Percentiles rank a stretch among this genome's conserved stretches.
Evolutionary conservation across 2,113 vertebrate species (phyloP).

Genomic region (Zosterops borbonicus): DNA sequence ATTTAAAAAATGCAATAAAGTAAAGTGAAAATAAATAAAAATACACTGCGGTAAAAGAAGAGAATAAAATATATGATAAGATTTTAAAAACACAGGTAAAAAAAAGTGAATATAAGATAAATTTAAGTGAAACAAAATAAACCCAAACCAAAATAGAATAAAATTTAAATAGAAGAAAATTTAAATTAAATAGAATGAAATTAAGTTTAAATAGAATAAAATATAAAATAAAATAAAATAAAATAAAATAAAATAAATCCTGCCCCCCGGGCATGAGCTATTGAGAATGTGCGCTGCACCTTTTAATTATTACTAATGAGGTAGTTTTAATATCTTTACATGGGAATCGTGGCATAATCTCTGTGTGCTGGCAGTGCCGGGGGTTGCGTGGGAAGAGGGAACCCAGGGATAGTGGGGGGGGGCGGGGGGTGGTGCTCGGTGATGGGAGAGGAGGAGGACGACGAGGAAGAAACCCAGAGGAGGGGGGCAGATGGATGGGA

Average conservation of each 20-base stretch:
- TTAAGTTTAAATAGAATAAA: neutral
- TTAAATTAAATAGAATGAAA: too few species aligned
- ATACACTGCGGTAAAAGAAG: neutral
- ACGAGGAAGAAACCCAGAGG: neutral
- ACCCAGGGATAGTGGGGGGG: rapidly evolving
- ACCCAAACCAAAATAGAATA: neutral
- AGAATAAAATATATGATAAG: neutral
- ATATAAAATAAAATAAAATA: neutral
- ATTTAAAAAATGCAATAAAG: neutral
- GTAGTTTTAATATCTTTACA: conserved; percentile 59
- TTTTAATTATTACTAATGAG: conserved; percentile 71
- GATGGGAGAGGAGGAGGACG: neutral
- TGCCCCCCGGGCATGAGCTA: neutral
- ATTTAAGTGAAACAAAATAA: neutral
- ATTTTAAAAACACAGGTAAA: too few species aligned
- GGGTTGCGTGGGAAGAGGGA: rapidly evolving
- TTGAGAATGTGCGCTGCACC: conserved; percentile 8
- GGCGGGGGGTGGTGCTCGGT: neutral
- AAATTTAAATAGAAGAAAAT: too few species aligned
- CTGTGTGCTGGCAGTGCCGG: neutral
- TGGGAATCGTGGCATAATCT: conserved; percentile 31
- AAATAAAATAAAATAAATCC: neutral
- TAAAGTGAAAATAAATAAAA: neutral
- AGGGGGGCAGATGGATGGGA: neutral
- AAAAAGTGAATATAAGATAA: neutral